Conservation (phyloP, 2,113 vertebrate species). For the Xenopus borealis region DNA sequence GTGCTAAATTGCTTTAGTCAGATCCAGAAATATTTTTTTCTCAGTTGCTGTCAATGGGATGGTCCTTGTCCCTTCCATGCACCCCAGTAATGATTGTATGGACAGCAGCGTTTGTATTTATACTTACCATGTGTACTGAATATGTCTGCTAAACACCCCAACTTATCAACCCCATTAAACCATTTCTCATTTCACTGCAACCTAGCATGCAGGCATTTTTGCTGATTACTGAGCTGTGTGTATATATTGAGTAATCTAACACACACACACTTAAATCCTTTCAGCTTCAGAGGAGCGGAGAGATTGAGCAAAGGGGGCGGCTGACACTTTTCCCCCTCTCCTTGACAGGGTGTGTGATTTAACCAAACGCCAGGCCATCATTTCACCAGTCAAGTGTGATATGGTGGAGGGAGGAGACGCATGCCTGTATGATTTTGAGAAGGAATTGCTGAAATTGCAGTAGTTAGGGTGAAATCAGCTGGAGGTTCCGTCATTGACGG, state of each 20-base stretch:
- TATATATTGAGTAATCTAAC: neutral
- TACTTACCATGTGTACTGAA: too few species aligned
- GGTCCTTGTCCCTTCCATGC: too few species aligned
- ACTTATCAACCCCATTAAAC: too few species aligned
- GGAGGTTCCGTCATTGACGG: slow-evolving; percentile 77
- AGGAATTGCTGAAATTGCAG: slow-evolving; percentile 86
- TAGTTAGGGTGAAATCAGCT: slow-evolving; percentile 83
- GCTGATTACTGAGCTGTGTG: too few species aligned
- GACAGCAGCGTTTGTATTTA: too few species aligned
- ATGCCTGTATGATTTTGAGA: slow-evolving; percentile 83
- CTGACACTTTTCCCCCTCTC: slow-evolving; percentile 45
- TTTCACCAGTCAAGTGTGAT: slow-evolving; percentile 81
- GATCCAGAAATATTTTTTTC: too few species aligned
- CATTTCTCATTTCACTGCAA: too few species aligned
- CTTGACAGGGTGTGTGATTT: slow-evolving; percentile 79
- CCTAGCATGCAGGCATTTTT: too few species aligned
- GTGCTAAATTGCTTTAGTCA: too few species aligned
- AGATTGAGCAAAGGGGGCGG: neutral
- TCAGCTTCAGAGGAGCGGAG: slow-evolving; percentile 12
- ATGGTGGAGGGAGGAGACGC: slow-evolving; percentile 66
- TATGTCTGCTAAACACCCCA: too few species aligned
- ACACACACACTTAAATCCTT: slow-evolving; percentile 14
- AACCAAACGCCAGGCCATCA: slow-evolving; percentile 78
- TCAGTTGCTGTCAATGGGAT: too few species aligned
- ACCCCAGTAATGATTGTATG: too few species aligned